phyloP scores from a whole-genome alignment of 2,797 vertebrate genomes.

The Thalassophryne amazonica region DNA sequence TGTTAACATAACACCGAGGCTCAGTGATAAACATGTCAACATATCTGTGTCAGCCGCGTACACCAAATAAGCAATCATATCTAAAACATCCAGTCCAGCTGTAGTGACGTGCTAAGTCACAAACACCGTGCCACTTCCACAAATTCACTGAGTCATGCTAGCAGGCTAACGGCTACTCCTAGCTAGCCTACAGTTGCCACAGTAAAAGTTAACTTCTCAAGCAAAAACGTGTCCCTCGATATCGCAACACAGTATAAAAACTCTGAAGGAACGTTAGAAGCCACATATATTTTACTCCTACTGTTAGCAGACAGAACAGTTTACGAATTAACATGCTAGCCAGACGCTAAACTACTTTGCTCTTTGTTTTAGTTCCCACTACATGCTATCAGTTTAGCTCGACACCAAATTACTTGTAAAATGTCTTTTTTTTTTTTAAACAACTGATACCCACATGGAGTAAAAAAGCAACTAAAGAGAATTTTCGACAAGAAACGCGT shows the following conservation, averaged over 20 bases:
- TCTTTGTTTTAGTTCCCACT: slow-evolving; percentile 21
- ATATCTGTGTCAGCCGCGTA: accelerated
- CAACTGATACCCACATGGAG: no score
- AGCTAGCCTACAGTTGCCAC: no score
- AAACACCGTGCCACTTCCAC: slow-evolving; percentile 32
- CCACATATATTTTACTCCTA: no score
- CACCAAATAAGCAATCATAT: not conserved
- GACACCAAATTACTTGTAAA: not conserved
- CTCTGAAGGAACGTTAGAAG: no score
- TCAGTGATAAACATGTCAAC: not conserved
- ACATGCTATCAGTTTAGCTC: accelerated
- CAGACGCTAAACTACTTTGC: no score
- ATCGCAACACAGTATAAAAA: no score
- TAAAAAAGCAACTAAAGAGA: no score
- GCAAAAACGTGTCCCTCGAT: no score
- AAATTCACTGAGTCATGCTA: slow-evolving; percentile 85
- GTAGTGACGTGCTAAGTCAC: not conserved
- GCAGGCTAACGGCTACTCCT: slow-evolving; percentile 44
- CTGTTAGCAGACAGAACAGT: no score
- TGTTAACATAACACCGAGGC: not conserved
- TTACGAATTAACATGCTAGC: no score
- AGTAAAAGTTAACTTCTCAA: no score
- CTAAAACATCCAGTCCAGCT: not conserved
- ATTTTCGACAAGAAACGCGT: no score
- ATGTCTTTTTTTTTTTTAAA: not conserved